phyloP scores from a whole-genome alignment of 1,140 invertebrate species.

The Archegozetes longisetosus region DNA sequence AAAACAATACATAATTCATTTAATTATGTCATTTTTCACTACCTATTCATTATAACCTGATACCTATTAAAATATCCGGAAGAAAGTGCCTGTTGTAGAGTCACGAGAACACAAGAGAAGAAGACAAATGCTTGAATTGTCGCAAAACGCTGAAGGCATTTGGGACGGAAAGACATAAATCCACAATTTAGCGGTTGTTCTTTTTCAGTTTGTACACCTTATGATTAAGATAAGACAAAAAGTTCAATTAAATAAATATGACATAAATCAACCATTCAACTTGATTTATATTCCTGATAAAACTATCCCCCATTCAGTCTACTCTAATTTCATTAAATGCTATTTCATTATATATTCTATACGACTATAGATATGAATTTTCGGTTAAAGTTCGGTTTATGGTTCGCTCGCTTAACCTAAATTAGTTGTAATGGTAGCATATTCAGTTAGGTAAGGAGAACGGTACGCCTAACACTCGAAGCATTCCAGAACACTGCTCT shows the following conservation, averaged over 20 bases:
- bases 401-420: too few species aligned
- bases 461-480: too few species aligned
- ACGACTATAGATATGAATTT: too few species aligned
- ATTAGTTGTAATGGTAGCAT: too few species aligned
- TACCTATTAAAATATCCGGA: slow-evolving; percentile 64
- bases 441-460: too few species aligned
- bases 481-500: too few species aligned
- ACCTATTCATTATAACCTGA: not conserved
- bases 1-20: slow-evolving; percentile 24
- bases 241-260: not conserved
- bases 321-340: too few species aligned
- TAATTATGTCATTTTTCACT: not conserved
- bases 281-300: too few species aligned
- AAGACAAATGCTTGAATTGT: slow-evolving; percentile 68
- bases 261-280: not conserved
- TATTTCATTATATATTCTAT: too few species aligned
- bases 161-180: slow-evolving; percentile 20
- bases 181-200: slow-evolving; percentile 16
- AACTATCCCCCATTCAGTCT: too few species aligned
- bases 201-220: not conserved
- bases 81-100: slow-evolving; percentile 70
- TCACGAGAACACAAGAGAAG: slow-evolving; percentile 74
- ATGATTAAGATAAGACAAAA: not conserved
- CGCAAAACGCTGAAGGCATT: slow-evolving; percentile 23
- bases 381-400: too few species aligned